Conservation (phyloP, 2,113 vertebrate genomes). For the Hylia prasina region DNA sequence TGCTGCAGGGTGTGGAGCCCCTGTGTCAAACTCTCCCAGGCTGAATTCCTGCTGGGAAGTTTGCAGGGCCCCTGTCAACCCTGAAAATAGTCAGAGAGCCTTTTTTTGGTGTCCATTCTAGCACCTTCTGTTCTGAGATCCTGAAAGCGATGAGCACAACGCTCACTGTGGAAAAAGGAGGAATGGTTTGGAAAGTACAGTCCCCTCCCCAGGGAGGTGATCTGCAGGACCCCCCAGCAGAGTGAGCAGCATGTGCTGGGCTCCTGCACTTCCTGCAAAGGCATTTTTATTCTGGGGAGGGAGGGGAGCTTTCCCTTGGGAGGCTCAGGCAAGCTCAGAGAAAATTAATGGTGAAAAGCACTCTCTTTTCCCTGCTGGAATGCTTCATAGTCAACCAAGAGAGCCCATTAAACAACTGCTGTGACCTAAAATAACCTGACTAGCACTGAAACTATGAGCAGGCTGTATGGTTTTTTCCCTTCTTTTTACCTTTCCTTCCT, state of each 20-base stretch:
- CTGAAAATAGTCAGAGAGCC: background rate
- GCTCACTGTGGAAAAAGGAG: background rate
- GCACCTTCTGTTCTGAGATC: background rate
- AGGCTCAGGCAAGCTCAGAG: background rate
- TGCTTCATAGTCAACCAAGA: background rate
- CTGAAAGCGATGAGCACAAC: background rate
- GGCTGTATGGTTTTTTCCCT: background rate
- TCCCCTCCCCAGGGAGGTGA: background rate
- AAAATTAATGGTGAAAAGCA: constrained; percentile 34
- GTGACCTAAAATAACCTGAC: constrained; percentile 6
- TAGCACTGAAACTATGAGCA: background rate
- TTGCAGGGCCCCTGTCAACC: background rate
- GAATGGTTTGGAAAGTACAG: background rate
- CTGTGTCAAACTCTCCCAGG: fast-evolving
- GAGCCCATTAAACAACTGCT: constrained; percentile 29
- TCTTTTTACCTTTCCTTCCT: background rate
- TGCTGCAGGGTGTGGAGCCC: background rate
- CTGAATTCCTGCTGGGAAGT: background rate
- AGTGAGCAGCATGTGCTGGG: background rate
- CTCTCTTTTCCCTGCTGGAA: constrained; percentile 33
- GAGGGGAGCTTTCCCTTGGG: background rate
- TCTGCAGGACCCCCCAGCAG: background rate
- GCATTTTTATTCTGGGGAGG: background rate
- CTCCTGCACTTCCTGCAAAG: background rate
- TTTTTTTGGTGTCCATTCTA: background rate